These are phyloP conservation scores for Kryptolebias ocellatus DNA, from an alignment of 2,797 vertebrate species.

Conservation along the genomic window DNA sequence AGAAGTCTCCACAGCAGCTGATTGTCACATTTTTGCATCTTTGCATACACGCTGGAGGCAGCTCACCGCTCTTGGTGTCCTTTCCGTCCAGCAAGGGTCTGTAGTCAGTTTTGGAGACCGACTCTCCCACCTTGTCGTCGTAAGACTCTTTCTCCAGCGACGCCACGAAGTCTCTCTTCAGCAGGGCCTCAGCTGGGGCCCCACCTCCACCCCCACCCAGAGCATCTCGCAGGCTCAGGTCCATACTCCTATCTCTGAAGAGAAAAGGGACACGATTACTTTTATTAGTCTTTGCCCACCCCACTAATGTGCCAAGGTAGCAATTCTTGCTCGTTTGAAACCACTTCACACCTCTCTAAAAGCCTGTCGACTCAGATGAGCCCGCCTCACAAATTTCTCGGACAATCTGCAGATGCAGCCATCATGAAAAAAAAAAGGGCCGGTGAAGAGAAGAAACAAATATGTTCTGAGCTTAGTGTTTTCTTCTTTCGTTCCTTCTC, in stretches of 20 bases:
- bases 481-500: background rate
- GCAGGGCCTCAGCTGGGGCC: conserved; percentile 76
- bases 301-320: background rate
- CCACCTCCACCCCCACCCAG: conserved; percentile 68
- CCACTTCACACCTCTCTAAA: conserved; percentile 3
- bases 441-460: background rate
- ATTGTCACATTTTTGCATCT: background rate
- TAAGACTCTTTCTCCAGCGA: conserved; percentile 89
- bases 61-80: conserved; percentile 80
- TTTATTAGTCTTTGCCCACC: background rate
- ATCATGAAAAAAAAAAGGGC: background rate
- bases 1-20: background rate
- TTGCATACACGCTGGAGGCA: background rate
- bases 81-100: conserved; percentile 89
- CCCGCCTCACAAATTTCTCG: background rate
- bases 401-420: background rate
- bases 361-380: conserved; percentile 5
- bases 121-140: conserved; percentile 92
- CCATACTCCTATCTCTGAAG: conserved; percentile 75
- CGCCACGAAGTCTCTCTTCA: conserved; percentile 92
- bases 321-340: background rate
- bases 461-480: background rate
- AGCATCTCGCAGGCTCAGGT: conserved; percentile 92
- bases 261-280: conserved; percentile 9
- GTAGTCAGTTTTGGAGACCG: conserved; percentile 89